A percentile compares a stretch with the other conserved stretches of the same genome.
phyloP scores from a whole-genome alignment of 2,797 vertebrate genomes.

The Eleutherodactylus coqui region DNA sequence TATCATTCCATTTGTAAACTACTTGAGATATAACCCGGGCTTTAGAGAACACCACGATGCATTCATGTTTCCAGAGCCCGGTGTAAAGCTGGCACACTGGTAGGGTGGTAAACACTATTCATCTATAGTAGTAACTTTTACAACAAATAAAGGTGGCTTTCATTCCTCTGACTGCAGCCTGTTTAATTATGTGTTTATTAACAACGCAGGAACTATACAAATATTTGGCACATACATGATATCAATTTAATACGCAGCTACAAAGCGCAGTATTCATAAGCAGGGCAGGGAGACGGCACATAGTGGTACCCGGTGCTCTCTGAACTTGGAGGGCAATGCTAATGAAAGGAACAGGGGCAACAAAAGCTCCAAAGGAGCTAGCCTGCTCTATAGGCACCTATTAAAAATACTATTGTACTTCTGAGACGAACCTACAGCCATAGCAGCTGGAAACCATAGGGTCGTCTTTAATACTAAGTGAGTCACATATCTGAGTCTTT shows the following conservation, averaged over 20 bases:
- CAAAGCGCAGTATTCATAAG: constrained; percentile 33
- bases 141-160: constrained; percentile 58
- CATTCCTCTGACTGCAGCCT: constrained; percentile 40
- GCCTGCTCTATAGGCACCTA: not conserved
- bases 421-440: not conserved
- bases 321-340: not conserved
- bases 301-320: not conserved
- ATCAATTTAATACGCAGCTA: constrained; percentile 19
- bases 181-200: constrained; percentile 49
- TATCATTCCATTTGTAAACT: constrained; percentile 5
- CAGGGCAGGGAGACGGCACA: not conserved
- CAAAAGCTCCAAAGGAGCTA: not conserved
- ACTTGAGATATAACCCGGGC: not conserved
- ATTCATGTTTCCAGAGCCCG: constrained; percentile 16
- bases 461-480: not conserved
- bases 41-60: not conserved
- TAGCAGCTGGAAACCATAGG: not conserved
- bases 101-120: constrained; percentile 6
- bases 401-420: not conserved
- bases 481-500: not conserved
- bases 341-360: not conserved
- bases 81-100: constrained; percentile 36
- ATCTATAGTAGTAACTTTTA: constrained; percentile 22
- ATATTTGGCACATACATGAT: constrained; percentile 46
- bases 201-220: constrained; percentile 53